phyloP scores from a whole-genome alignment of 2,113 vertebrate genomes.

The Rhea americana region DNA sequence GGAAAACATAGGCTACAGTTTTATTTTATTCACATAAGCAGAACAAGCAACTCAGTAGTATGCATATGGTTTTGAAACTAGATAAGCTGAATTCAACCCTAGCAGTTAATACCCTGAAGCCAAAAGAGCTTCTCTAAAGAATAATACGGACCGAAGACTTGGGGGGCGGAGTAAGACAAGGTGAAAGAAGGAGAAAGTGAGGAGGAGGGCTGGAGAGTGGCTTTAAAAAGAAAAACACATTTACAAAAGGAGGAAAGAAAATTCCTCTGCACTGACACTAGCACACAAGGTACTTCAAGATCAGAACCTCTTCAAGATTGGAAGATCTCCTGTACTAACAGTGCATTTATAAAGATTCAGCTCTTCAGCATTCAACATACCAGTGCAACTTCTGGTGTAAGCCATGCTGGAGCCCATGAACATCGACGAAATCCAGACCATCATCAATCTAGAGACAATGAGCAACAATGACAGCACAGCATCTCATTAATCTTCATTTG shows the following conservation, averaged over 20 bases:
- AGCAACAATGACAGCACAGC: constrained; percentile 73
- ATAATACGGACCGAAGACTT: not conserved
- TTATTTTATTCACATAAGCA: not conserved
- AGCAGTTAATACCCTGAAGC: not conserved
- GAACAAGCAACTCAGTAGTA: not conserved
- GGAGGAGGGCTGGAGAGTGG: not conserved
- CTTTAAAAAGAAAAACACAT: not conserved
- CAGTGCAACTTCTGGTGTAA: not conserved
- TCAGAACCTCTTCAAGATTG: not conserved
- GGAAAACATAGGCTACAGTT: not conserved
- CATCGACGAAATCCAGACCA: constrained; percentile 65
- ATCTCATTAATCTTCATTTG: constrained; percentile 85
- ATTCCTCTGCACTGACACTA: not conserved
- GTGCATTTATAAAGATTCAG: constrained; percentile 13
- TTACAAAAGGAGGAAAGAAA: not conserved
- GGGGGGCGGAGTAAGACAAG: not conserved
- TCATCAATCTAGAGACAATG: constrained; percentile 78
- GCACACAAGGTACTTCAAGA: not conserved
- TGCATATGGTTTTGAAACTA: not conserved
- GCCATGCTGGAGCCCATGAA: constrained; percentile 9
- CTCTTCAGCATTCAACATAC: not conserved
- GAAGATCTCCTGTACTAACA: not conserved
- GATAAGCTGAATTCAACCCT: not conserved
- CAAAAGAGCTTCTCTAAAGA: not conserved
- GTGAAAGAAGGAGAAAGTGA: not conserved